phyloP scores from a whole-genome alignment of 2,113 vertebrate species.

The Scomber scombrus region DNA sequence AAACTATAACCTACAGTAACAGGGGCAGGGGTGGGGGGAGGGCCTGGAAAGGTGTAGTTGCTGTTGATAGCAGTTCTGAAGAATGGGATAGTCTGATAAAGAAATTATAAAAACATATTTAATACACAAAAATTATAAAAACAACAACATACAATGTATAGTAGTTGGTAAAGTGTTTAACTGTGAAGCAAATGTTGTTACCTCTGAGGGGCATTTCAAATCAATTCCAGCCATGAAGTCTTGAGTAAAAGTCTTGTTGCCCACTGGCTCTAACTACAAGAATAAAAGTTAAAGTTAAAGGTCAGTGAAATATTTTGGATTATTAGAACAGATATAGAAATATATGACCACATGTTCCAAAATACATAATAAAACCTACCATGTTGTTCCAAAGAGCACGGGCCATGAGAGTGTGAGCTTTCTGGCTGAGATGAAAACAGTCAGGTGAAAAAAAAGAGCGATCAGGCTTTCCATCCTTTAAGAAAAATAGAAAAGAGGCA shows the following conservation, averaged over 20 bases:
- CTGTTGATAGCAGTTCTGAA: conserved; percentile 89
- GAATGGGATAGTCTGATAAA: conserved; percentile 85
- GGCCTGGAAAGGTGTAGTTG: conserved; percentile 82
- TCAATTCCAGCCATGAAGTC: conserved; percentile 75
- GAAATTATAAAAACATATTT: conserved; percentile 42
- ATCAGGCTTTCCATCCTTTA: conserved; percentile 88
- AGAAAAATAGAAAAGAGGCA: neutral
- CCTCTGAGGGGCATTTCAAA: conserved; percentile 90
- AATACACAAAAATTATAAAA: neutral
- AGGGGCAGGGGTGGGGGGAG: conserved; percentile 75
- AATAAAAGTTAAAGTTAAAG: neutral
- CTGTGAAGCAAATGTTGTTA: conserved; percentile 67
- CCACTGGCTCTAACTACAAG: conserved; percentile 89
- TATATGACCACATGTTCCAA: neutral
- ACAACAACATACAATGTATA: neutral
- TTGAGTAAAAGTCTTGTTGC: conserved; percentile 86
- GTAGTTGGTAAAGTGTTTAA: neutral
- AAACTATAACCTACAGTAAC: conserved; percentile 77
- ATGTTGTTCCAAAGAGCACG: conserved; percentile 92
- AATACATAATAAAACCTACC: conserved; percentile 79
- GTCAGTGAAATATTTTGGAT: neutral
- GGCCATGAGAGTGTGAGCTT: conserved; percentile 90
- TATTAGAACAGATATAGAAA: neutral
- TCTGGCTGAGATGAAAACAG: conserved; percentile 92
- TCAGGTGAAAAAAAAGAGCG: conserved; percentile 91